Base-by-base conservation (phyloP, 2,888 invertebrate species). In the Aspidapion aeneum region DNA sequence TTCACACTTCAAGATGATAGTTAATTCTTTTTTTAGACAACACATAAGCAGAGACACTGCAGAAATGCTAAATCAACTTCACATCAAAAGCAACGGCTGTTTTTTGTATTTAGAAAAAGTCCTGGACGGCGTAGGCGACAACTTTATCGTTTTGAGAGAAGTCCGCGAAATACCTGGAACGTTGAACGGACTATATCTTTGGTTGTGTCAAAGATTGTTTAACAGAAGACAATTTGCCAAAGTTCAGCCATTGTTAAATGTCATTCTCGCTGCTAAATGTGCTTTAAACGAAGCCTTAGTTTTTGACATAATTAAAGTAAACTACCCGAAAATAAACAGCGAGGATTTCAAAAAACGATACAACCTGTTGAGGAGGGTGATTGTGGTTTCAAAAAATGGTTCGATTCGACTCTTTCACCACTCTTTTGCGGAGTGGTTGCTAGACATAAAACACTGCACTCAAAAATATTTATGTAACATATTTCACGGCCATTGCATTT, bases 391-490 rank as follows among this genome's bases (percentile, higher is more conserved):
- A 0, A 78, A 82, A 1, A 85, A 84, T 1, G 86, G 88, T 1
- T 84, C 84, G 63, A 81, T 90, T 64, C 85, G 89, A 58, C 84
- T 96, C 55, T 96, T 97, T 81, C 97, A 98, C 80, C 94, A 94
- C 77, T 96, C 95, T 65, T 97, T 97, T 79, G 92, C 95, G 20
- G 91, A 93, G 76, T 98, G 98, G 98, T 81, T 98, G 70, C 82
- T 94, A 60, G 98, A 98, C 78, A 96, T 98, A n/a, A 98, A 98
- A 80, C 96, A 98, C 76, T 96, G 97, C 79, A 98, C 97, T 1
- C 91, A 95, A 71, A 92, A 95, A 72, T 98, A 95, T 80, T 84
- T 97, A 68, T 97, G 95, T 78, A 89, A 90, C 69, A 89, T 92
- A 7, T 84, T 87, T 58, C 93, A 94, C 71, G 97, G 97, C 0